Conservation (phyloP, 2,888 invertebrate species). For the Myathropa florea region DNA sequence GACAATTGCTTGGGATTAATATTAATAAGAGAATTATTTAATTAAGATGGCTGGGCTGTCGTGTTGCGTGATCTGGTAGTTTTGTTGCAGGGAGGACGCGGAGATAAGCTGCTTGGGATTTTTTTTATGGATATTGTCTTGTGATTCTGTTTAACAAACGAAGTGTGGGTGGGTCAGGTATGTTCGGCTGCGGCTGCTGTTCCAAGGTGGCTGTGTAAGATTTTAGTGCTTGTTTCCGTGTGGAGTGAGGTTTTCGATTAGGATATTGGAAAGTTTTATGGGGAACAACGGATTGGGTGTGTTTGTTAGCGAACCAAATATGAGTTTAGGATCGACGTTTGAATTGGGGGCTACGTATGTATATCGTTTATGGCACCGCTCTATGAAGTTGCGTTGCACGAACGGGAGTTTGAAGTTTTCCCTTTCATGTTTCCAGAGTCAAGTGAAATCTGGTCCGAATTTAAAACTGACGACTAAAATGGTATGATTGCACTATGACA, state of each 20-base stretch:
- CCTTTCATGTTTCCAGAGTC: neutral
- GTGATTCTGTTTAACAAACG: constrained; percentile 9
- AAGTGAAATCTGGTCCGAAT: neutral
- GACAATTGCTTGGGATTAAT: constrained; percentile 61
- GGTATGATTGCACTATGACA: neutral
- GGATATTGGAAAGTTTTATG: neutral
- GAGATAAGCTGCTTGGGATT: neutral
- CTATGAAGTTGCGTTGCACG: neutral
- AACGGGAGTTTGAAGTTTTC: neutral
- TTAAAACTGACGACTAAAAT: neutral
- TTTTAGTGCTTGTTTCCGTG: neutral
- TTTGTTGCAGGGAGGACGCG: neutral
- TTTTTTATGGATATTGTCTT: constrained; percentile 20
- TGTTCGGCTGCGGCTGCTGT: neutral
- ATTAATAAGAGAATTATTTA: constrained; percentile 65
- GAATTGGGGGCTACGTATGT: neutral
- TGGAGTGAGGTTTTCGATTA: neutral
- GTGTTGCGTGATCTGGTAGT: constrained; percentile 30
- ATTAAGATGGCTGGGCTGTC: constrained; percentile 44
- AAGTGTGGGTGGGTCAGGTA: constrained; percentile 21
- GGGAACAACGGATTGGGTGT: neutral
- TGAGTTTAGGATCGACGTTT: neutral
- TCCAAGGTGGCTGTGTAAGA: neutral
- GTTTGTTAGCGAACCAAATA: neutral
- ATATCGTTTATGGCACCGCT: neutral